Evolutionary conservation across 2,797 vertebrate genomes (phyloP).

Genomic region (Clarias laeviceps): DNA sequence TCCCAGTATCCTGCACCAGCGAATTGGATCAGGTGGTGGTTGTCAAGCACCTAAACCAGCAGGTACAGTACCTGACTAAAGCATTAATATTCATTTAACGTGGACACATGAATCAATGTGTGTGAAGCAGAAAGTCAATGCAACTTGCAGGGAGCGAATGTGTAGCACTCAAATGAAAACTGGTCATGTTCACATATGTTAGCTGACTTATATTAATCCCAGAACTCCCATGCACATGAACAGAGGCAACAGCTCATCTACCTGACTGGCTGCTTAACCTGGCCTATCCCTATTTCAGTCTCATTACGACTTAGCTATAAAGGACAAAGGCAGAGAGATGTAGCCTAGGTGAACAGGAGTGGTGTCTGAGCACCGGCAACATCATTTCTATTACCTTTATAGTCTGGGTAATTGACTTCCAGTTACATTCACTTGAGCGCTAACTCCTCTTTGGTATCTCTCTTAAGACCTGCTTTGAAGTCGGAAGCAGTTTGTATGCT

Average conservation of each 20-base stretch:
- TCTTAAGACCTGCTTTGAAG: constrained; percentile 60
- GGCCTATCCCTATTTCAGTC: constrained; percentile 51
- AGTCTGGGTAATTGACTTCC: constrained; percentile 67
- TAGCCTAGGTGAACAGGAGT: constrained; percentile 35
- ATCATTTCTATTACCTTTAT: constrained; percentile 66
- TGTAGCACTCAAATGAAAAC: constrained; percentile 29
- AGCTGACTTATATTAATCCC: constrained; percentile 46
- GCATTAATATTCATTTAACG: constrained; percentile 38
- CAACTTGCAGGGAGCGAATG: constrained; percentile 12
- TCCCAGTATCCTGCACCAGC: constrained; percentile 3
- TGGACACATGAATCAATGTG: constrained; percentile 43
- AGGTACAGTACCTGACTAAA: constrained; percentile 32
- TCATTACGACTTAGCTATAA: constrained; percentile 53
- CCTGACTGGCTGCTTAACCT: constrained; percentile 48
- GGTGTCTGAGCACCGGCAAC: constrained; percentile 52
- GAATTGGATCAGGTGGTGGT: constrained; percentile 2
- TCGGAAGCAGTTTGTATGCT: constrained; percentile 50
- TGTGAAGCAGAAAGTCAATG: constrained; percentile 50
- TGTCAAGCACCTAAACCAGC: constrained; percentile 26
- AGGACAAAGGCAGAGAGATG: constrained; percentile 46
- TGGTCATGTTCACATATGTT: constrained; percentile 30
- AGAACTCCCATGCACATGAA: constrained; percentile 42
- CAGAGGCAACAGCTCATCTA: constrained; percentile 28
- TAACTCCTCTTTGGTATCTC: constrained; percentile 59
- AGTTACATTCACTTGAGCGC: constrained; percentile 65